Evolutionary conservation across 2,797 vertebrate genomes (phyloP).

Genomic region (Meriones psammophilus): DNA sequence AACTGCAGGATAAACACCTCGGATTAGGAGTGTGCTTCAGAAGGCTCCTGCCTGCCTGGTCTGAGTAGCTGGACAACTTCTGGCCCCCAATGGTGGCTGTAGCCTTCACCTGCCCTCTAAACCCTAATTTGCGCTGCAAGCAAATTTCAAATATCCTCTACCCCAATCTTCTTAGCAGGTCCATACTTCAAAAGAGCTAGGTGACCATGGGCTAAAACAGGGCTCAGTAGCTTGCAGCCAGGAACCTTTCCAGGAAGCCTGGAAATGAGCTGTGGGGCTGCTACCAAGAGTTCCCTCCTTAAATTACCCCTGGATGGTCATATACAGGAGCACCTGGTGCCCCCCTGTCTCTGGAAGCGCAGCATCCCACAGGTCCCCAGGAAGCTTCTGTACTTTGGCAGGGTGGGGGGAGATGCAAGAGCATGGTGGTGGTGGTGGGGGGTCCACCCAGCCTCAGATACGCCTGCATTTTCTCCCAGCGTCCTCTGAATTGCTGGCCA

Average conservation of each 20-base stretch:
- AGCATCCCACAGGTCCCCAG: background rate
- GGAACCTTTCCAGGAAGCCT: constrained; percentile 4
- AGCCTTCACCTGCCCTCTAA: too few species aligned
- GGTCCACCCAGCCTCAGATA: background rate
- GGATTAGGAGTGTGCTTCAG: background rate
- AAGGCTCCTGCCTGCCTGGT: fast-evolving
- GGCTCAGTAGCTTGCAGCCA: background rate
- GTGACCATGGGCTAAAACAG: background rate
- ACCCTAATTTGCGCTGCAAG: fast-evolving
- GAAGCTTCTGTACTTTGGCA: background rate
- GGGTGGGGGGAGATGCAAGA: background rate
- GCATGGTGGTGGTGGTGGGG: background rate
- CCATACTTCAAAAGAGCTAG: background rate
- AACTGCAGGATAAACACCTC: background rate
- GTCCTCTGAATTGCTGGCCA: background rate
- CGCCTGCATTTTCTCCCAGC: background rate
- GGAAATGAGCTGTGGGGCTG: background rate
- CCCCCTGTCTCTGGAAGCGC: background rate
- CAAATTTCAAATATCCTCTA: background rate
- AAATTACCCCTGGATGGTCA: background rate
- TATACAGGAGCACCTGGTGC: too few species aligned
- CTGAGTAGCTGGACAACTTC: too few species aligned
- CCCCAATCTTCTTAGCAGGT: background rate
- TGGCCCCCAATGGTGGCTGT: fast-evolving
- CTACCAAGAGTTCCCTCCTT: background rate